Conservation (phyloP, 2,797 vertebrate species). For the Galagoides demidoff region DNA sequence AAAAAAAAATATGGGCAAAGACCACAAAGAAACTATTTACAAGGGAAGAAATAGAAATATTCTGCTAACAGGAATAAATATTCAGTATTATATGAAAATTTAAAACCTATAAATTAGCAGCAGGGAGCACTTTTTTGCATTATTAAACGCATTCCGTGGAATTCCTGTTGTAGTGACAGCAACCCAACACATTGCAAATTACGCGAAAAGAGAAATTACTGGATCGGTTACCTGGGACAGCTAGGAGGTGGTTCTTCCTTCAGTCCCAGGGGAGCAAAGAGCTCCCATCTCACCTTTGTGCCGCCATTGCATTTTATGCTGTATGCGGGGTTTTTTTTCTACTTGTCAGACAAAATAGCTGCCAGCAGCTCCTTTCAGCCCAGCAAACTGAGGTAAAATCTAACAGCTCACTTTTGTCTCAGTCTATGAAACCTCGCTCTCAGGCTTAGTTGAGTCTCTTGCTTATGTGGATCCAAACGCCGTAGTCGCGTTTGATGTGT, state of each 20-base stretch:
- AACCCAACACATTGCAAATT: background rate
- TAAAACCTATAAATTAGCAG: background rate
- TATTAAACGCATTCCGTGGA: background rate
- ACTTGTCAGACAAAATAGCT: background rate
- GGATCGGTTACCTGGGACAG: background rate
- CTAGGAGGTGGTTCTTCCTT: background rate
- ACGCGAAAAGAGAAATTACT: background rate
- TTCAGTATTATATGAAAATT: background rate
- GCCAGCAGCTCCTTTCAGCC: background rate
- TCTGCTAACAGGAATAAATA: constrained; percentile 28
- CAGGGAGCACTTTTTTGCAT: background rate
- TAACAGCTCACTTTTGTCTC: background rate
- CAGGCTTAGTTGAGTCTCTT: fast-evolving
- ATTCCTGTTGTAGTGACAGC: background rate
- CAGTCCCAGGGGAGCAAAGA: background rate
- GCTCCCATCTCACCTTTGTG: background rate
- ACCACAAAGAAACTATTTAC: constrained; percentile 5
- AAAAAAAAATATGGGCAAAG: background rate
- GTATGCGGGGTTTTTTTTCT: background rate
- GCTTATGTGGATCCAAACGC: background rate
- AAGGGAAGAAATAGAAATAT: constrained; percentile 25
- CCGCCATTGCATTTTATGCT: background rate
- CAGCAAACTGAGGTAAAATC: background rate
- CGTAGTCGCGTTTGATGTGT: background rate
- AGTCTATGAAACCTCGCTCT: background rate